Evolutionary conservation across 2,797 vertebrate genomes (phyloP), one percentile per base, ranked within the genome.

Genomic region (Coluber constrictor): DNA sequence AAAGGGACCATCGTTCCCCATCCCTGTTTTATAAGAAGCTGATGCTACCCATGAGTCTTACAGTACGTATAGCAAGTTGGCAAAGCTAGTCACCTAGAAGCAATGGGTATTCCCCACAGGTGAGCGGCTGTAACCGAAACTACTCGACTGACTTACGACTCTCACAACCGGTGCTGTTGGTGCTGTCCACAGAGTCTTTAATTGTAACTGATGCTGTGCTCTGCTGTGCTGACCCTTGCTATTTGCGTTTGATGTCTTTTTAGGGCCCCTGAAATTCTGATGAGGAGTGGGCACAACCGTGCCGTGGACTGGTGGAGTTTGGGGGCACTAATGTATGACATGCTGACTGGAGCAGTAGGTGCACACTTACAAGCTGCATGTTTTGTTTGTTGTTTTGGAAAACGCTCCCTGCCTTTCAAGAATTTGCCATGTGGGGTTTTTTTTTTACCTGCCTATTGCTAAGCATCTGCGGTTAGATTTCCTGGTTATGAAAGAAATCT

Each of bases 291-390:
- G 94, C 99, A 99, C 97, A 99, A 99, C 97, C 98, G 99, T 96
- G 99, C 99, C 2, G 99, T 99, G 96, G 99, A 99, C 97, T 99
- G 99, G 99, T 99, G 99, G 99, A 99, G 99, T 98, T 98, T 99
- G 97, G 99, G 99, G 92, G 99, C 99, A 94, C 98, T 99, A 97
- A 99, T 99, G 99, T 99, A 99, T 96, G 99, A 99, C 98, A 99
- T 99, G 99, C 98, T 99, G 97, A 99, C 99, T 93, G 99, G 99
- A 98, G 99, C 99, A 98, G 99, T 99, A 98, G 98, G 99, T 99
- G 96, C 93, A 97, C 97, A 96, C 90, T 96, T 96, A 96, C 94
- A 91, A 97, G 96, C 90, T 96, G 96, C 96, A 96, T 96, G 95
- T 96, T 97, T 97, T 55, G 1, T 12, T 88, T 57, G 25, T 32